Conservation (phyloP, 2,888 invertebrate species). For the Dryobotodes eremita region DNA sequence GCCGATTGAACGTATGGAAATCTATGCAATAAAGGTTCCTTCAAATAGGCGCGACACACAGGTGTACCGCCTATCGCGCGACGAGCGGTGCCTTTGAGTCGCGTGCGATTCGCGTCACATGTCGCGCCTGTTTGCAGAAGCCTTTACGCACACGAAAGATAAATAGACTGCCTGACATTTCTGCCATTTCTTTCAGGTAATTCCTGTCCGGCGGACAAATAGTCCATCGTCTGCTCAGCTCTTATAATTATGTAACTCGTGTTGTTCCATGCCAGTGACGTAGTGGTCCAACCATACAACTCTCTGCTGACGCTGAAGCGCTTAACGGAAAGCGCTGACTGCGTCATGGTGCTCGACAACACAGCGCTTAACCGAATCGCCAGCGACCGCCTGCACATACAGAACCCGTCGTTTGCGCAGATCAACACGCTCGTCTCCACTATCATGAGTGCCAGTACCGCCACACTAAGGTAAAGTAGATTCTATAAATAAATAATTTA, state of each 20-base stretch:
- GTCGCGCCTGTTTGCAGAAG: too few species aligned
- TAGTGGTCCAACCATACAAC: conserved; percentile 99
- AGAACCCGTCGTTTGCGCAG: conserved; percentile 98
- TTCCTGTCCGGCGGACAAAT: neutral
- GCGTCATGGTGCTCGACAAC: conserved; percentile 99
- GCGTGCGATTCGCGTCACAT: too few species aligned
- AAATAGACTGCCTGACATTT: neutral
- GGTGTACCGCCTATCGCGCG: too few species aligned
- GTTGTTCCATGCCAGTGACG: conserved; percentile 92
- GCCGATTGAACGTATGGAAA: neutral
- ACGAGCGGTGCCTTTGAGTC: too few species aligned
- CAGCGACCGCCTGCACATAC: conserved; percentile 97
- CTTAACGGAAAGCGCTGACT: conserved; percentile 98
- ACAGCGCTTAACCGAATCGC: conserved; percentile 98
- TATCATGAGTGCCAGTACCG: conserved; percentile 99
- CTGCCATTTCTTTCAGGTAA: neutral
- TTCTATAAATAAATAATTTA: neutral
- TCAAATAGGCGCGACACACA: too few species aligned
- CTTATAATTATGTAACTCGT: neutral
- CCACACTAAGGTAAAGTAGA: conserved; percentile 94
- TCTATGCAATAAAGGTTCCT: neutral
- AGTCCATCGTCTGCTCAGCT: neutral
- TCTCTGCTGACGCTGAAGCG: conserved; percentile 98
- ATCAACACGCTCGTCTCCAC: conserved; percentile 99
- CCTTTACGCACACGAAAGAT: neutral